Evolutionary conservation across 2,797 vertebrate genomes (phyloP).

Genomic region (Hybognathus amarus): DNA sequence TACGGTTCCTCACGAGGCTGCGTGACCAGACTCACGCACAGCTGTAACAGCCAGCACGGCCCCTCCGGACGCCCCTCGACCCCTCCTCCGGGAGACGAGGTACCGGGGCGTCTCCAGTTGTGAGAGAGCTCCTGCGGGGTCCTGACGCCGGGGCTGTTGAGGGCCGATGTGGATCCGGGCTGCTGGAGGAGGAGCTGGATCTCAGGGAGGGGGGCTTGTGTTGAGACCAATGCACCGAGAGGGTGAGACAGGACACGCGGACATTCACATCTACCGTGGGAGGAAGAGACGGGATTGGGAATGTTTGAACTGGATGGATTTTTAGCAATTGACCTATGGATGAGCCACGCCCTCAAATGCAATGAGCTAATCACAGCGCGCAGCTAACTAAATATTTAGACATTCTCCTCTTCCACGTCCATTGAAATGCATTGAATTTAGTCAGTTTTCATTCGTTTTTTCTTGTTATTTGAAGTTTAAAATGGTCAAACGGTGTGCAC

Average conservation of each 20-base stretch:
- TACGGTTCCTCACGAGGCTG: conserved; percentile 85
- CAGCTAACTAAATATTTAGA: too few relatives aligned
- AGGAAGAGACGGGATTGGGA: not conserved
- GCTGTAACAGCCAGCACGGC: conserved; percentile 86
- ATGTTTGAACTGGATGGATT: not conserved
- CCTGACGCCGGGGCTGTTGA: conserved; percentile 61
- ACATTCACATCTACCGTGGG: conserved; percentile 90
- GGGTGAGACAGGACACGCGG: conserved; percentile 90
- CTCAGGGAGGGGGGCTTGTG: conserved; percentile 91
- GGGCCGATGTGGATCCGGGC: conserved; percentile 75
- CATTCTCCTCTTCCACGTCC: too few relatives aligned
- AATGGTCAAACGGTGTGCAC: too few relatives aligned
- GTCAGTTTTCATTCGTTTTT: too few relatives aligned
- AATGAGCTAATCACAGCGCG: too few relatives aligned
- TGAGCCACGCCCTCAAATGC: too few relatives aligned
- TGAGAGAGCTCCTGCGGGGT: conserved; percentile 71
- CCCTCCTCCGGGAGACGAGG: conserved; percentile 57
- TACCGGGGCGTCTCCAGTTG: conserved; percentile 70
- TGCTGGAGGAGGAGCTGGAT: conserved; percentile 90
- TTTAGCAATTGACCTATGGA: too few relatives aligned
- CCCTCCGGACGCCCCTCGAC: conserved; percentile 56
- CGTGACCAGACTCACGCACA: conserved; percentile 83
- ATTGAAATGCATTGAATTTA: too few relatives aligned
- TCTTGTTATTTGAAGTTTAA: too few relatives aligned
- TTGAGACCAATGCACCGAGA: conserved; percentile 88